Evolutionary conservation across 1,140 invertebrate species (phyloP), one percentile per base, ranked within the genome.

Genomic region (Portunus trituberculatus): DNA sequence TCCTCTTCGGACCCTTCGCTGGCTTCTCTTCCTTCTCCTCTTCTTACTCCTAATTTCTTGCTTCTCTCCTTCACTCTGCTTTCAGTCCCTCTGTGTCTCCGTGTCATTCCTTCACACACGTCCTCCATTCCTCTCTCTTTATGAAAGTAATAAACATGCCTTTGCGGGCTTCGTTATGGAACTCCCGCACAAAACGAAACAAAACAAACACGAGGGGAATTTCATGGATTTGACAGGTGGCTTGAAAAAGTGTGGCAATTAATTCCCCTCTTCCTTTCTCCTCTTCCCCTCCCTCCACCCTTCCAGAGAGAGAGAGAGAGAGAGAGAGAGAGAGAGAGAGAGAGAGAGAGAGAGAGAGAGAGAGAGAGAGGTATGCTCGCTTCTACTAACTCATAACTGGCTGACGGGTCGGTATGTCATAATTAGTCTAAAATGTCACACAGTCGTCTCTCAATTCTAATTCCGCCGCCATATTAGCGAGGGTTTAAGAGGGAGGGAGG

Each of bases 371-470:
- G 86, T 67, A 88, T 52, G 84, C 76, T 84, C 28, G 28, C 82
- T 28, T n/a, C 67, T 87, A 84, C 46, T 83, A 93, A 93, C 82
- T 94, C 93, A 94, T 94, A 91, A 91, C 46, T 91, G 67, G 52
- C 7, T 94, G 93, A 94, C 88, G 48, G 87, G 32, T 91, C 32
- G 93, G 93, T 91, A 94, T 94, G 88, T 91, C 93, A 94, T 94
- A 94, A 94, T 94, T 94, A 94, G 88, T 84, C 87, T 48, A n/a
- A n/a, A 14, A 59, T 84, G 93, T 94, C 93, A 84, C 31, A 83
- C 88, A 31, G 59, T 76, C 87, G 59, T 94, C 93, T 94, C 93
- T 94, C 93, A 91, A 94, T 94, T 94, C 93, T 94, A 94, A 94
- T 94, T 82, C 52, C 32, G 28, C 32, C 31, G 76, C 20, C 88